A percentile compares a stretch with the other conserved stretches of the same genome.
Conservation (phyloP, 2,888 invertebrate genomes). For the Clepsis dumicolana region DNA sequence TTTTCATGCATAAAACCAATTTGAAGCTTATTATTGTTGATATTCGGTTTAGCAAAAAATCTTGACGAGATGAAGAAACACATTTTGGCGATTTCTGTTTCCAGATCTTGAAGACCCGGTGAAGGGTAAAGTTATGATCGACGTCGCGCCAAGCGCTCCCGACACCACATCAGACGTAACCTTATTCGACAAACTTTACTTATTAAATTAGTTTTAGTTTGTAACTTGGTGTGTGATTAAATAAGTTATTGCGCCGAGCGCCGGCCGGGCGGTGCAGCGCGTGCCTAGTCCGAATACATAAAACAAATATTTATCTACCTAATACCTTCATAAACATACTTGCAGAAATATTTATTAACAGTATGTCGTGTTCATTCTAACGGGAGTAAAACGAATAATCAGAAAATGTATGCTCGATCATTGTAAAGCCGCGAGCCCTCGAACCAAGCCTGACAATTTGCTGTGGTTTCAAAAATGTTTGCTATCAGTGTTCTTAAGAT, state of each 20-base stretch:
- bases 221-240: conserved; percentile 83
- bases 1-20: background rate
- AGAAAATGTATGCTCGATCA: conserved; percentile 29
- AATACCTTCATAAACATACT: conserved; percentile 70
- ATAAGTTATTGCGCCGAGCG: conserved; percentile 83
- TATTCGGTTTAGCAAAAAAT: background rate
- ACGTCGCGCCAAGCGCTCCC: conserved; percentile 70
- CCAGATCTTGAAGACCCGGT: conserved; percentile 78
- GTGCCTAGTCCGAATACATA: conserved; percentile 84
- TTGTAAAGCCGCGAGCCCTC: conserved; percentile 19
- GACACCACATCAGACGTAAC: conserved; percentile 70
- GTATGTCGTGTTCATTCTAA: conserved; percentile 73
- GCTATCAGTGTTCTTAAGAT: background rate
- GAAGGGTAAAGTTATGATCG: conserved; percentile 59
- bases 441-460: conserved; percentile 28
- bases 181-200: conserved; percentile 77
- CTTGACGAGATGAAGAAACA: conserved; percentile 15
- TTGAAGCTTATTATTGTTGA: background rate
- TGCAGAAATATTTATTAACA: conserved; percentile 76
- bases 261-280: conserved; percentile 72
- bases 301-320: conserved; percentile 81
- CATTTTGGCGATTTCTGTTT: conserved; percentile 57
- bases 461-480: background rate
- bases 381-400: conserved; percentile 60
- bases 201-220: conserved; percentile 78